Evolutionary conservation across 64 coral and sea anemone species (phyloP).

Genomic region (Montipora efflorescens): DNA sequence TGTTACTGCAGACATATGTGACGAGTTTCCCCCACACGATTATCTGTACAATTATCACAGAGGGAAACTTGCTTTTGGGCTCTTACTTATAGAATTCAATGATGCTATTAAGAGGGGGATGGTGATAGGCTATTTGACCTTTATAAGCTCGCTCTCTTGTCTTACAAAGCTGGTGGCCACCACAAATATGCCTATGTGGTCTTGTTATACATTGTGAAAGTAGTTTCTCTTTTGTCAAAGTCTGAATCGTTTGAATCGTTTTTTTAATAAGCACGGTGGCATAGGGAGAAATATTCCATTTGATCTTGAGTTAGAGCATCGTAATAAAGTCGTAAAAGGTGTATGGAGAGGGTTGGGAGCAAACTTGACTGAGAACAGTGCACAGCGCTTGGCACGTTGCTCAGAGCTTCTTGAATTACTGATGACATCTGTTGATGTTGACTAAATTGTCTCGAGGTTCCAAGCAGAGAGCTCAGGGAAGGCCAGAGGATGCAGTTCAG

Average conservation of each 20-base stretch:
- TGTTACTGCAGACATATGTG: slow-evolving; percentile 23
- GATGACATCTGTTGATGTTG: neutral
- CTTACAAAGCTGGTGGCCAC: neutral
- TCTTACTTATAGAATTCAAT: slow-evolving; percentile 37
- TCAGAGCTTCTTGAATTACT: slow-evolving; percentile 1
- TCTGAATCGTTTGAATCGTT: neutral
- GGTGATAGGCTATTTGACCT: slow-evolving; percentile 14
- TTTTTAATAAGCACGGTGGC: neutral
- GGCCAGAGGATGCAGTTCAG: neutral
- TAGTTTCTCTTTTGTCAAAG: neutral
- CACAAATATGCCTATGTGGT: slow-evolving; percentile 29
- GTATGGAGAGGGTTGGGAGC: neutral
- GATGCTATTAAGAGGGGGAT: slow-evolving; percentile 50
- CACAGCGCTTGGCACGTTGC: neutral
- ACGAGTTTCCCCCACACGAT: neutral
- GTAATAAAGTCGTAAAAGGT: neutral
- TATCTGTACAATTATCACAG: slow-evolving; percentile 33
- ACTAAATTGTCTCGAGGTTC: neutral
- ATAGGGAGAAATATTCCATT: slow-evolving; percentile 38
- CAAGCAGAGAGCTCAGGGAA: neutral
- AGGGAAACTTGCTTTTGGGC: slow-evolving; percentile 23
- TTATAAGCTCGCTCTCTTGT: slow-evolving; percentile 2
- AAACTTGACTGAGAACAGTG: neutral
- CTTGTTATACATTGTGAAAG: neutral
- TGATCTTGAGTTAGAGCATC: neutral